Evolutionary conservation across 2,113 vertebrate genomes (phyloP).

Genomic region (Sigmodon hispidus): DNA sequence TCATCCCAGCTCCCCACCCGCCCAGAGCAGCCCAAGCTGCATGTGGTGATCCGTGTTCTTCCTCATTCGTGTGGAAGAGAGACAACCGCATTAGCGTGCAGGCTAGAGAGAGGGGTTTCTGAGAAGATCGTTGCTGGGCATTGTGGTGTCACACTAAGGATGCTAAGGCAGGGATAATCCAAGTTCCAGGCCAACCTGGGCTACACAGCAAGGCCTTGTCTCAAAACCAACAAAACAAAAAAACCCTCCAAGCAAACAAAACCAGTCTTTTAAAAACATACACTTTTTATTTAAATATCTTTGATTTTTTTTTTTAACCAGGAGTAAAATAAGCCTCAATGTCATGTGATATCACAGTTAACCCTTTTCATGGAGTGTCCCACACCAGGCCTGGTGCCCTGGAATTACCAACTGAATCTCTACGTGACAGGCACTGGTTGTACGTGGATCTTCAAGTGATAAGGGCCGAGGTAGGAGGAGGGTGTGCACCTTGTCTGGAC

Average conservation of each 20-base stretch:
- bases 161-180: not conserved
- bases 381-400: fast-evolving
- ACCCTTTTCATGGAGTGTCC: not conserved
- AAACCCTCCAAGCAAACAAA: too few species aligned
- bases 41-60: not conserved
- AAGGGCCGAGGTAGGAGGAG: not conserved
- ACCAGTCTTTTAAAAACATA: not conserved
- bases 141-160: too few species aligned
- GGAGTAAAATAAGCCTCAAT: not conserved
- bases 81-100: too few species aligned
- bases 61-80: not conserved
- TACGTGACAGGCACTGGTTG: fast-evolving
- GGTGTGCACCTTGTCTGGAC: not conserved
- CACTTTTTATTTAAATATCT: not conserved
- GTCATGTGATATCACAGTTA: not conserved
- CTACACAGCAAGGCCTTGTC: not conserved
- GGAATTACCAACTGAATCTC: not conserved
- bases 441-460: not conserved
- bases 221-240: not conserved
- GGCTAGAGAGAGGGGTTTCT: not conserved
- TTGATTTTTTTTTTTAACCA: conserved; percentile 27
- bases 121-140: not conserved
- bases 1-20: not conserved
- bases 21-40: not conserved
- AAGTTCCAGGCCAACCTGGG: not conserved